Evolutionary conservation across 2,888 invertebrate genomes (phyloP).

Genomic region (Tipula lateralis): DNA sequence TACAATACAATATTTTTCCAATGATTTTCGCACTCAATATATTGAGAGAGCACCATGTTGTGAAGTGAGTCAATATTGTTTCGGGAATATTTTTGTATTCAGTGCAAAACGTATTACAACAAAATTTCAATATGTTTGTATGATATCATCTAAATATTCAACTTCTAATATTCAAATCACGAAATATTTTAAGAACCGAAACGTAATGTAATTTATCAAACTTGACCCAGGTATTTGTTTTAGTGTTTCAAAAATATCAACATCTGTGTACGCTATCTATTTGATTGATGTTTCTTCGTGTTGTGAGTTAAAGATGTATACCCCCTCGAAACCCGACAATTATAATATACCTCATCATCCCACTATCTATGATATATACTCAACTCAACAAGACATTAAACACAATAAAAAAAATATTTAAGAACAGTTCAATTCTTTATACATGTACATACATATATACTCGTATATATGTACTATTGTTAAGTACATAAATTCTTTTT

Average conservation of each 20-base stretch:
- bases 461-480: too few species aligned
- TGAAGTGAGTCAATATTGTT: neutral
- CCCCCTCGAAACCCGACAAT: neutral
- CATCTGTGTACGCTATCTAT: neutral
- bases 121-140: neutral
- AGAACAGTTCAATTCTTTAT: neutral
- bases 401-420: neutral
- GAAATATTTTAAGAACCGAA: neutral
- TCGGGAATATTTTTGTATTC: neutral
- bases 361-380: neutral
- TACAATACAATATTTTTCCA: neutral
- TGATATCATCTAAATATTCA: neutral
- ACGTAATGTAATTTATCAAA: neutral
- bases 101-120: too few species aligned
- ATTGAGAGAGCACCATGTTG: neutral
- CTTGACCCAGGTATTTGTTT: neutral
- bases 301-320: neutral
- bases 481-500: neutral
- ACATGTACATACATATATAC: too few species aligned
- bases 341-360: neutral
- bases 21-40: neutral
- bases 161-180: neutral
- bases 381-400: neutral
- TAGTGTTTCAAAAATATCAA: neutral
- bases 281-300: neutral